Evolutionary conservation across 2,113 vertebrate species (phyloP), one percentile per base, ranked within the genome.

Genomic region (Syngnathoides biaculeatus): DNA sequence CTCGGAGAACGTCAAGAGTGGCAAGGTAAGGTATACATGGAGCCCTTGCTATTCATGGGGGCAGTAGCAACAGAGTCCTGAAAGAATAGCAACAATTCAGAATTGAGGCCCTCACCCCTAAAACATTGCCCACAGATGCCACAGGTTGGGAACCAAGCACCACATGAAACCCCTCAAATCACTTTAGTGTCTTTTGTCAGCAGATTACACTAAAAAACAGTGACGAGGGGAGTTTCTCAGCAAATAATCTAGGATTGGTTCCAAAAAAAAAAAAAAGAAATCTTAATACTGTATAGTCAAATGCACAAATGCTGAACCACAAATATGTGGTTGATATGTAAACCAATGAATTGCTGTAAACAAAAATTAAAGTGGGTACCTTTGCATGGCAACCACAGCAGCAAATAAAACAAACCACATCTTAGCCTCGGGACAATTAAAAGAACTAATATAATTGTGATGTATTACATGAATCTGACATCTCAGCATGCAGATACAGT

Each of bases 1-100:
- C 38, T 84, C 91, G 0, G 94, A 95, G 81, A 95, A 95, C 13
- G 84, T 95, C 63, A 95, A 95, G 81, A 95, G 94, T 17, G 94
- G 94, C 52, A 95, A 93, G 93, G 94, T 95, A 87, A 61, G 68
- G 66, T 22, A 5, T 10, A 13, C 61, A 26, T 13, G 24, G 14
- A 62, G 17, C 17, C 5, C 15, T 15, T 47, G 5, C 13, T 47
- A 47, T 47, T 47, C 45, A 19, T 15, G 45, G 45, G 45, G 4
- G 45, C 2, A 47, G 30, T 47, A 47, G 14, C 4, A 12, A 55
- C 20, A 7, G 20, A 52, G 48, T 17, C 20, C 20, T 52, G 48
- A 19, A 30, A 14, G 13, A 57, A 55, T 13, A 55, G 12, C 22
- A 27, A 30, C 4, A 59, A 19, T 59, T 8, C 2, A 5, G 24